Conservation (phyloP, 1,140 invertebrate species). For the Whitmania pigra region DNA sequence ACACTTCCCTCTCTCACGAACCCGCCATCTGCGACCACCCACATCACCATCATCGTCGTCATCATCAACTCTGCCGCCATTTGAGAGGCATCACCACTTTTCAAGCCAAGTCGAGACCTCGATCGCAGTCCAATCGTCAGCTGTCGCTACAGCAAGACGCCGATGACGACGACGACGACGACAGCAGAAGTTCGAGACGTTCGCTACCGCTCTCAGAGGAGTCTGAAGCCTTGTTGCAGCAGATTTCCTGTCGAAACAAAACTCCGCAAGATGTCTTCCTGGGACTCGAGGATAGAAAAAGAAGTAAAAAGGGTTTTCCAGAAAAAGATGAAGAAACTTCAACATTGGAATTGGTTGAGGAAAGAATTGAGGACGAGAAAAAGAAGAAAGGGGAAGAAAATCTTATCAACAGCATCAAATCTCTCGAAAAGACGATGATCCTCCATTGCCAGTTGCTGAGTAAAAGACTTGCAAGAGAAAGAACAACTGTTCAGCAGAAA, state of each 20-base stretch:
- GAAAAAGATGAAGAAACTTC: not conserved
- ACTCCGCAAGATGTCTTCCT: not conserved
- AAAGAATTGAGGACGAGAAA: not conserved
- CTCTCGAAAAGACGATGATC: conserved; percentile 9
- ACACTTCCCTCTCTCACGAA: not conserved
- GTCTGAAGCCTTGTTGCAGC: not conserved
- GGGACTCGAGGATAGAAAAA: too few relatives aligned
- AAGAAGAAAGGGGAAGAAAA: not conserved
- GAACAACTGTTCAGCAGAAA: too few relatives aligned
- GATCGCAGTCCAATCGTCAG: too few relatives aligned
- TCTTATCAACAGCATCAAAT: not conserved
- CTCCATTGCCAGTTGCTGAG: conserved; percentile 14
- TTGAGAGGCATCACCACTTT: too few relatives aligned
- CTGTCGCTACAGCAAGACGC: not conserved
- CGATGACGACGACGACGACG: not conserved
- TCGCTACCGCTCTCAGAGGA: not conserved
- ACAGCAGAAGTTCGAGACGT: too few relatives aligned
- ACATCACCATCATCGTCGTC: not conserved
- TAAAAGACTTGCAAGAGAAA: conserved; percentile 8
- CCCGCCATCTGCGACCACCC: not conserved
- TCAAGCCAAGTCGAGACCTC: too few relatives aligned
- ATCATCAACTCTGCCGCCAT: not conserved
- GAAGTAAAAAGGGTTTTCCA: too few relatives aligned
- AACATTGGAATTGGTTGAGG: not conserved
- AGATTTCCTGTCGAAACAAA: not conserved